phyloP scores from a whole-genome alignment of 1,140 invertebrate species.

The Limonius californicus region DNA sequence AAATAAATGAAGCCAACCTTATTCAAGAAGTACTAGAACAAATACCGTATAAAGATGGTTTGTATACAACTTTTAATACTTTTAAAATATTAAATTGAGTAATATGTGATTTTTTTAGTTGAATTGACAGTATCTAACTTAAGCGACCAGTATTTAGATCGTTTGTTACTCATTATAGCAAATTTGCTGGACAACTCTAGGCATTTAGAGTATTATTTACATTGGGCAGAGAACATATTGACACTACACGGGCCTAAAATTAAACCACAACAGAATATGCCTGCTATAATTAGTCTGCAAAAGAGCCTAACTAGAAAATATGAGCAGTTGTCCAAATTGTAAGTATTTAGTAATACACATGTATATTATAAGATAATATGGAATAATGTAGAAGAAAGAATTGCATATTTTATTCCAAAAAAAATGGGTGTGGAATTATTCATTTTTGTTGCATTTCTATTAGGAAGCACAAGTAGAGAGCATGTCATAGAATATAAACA shows the following conservation, averaged over 20 bases:
- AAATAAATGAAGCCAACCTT: conserved; percentile 77
- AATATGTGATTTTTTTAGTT: conserved; percentile 59
- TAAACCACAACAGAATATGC: conserved; percentile 54
- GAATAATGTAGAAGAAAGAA: conserved; percentile 3
- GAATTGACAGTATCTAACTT: conserved; percentile 66
- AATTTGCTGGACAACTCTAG: conserved; percentile 67
- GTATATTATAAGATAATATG: background rate
- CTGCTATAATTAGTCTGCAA: conserved; percentile 68
- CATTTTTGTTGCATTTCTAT: too few species aligned
- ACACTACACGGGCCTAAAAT: conserved; percentile 48
- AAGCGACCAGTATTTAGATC: conserved; percentile 70
- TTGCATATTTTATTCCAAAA: too few species aligned
- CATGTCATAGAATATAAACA: too few species aligned
- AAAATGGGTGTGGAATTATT: too few species aligned
- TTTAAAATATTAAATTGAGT: conserved; percentile 17
- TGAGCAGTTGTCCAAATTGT: conserved; percentile 82
- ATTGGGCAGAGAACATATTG: conserved; percentile 63
- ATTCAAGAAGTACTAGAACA: conserved; percentile 82
- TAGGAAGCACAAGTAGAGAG: too few species aligned
- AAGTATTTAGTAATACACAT: conserved; percentile 52
- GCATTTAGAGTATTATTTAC: conserved; percentile 85
- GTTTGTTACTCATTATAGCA: conserved; percentile 67
- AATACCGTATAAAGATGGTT: conserved; percentile 72
- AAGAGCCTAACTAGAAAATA: conserved; percentile 78
- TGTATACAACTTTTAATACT: conserved; percentile 46